phyloP scores from a whole-genome alignment of 35 echinoderm and acorn worm species.

The Heliocidaris erythrogramma region DNA sequence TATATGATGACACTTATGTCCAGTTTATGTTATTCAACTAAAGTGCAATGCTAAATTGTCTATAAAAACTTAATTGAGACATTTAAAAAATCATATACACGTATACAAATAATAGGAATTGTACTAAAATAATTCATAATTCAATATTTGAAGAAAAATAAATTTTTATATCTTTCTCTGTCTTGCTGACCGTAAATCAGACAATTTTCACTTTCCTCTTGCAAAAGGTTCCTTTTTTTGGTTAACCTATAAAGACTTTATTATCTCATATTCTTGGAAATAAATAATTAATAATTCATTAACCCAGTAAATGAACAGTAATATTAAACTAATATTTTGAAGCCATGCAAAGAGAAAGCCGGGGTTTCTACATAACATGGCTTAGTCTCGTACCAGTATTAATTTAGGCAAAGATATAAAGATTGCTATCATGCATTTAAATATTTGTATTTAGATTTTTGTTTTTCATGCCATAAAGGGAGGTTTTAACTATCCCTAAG shows the following conservation, averaged over 20 bases:
- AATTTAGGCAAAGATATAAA: not conserved
- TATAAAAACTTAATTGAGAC: too few species aligned
- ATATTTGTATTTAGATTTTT: not conserved
- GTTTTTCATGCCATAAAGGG: too few species aligned
- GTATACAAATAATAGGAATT: too few species aligned
- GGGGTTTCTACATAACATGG: not conserved
- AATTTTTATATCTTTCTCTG: not conserved
- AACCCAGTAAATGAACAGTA: not conserved
- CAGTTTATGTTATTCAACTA: too few species aligned
- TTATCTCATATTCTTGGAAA: not conserved
- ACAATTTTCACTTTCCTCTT: not conserved
- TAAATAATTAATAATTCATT: not conserved
- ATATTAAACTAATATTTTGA: not conserved
- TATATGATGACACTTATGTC: too few species aligned
- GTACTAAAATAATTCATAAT: too few species aligned
- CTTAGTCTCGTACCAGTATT: not conserved
- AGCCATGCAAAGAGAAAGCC: not conserved
- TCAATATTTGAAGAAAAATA: too few species aligned
- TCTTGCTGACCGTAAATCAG: too few species aligned
- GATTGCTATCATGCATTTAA: not conserved
- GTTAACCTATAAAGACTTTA: not conserved
- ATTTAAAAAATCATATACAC: too few species aligned
- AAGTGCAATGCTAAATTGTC: too few species aligned
- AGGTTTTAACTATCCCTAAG: too few species aligned
- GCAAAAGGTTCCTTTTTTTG: not conserved